Evolutionary conservation across 1,140 invertebrate genomes (phyloP).

Genomic region (Trichomalopsis sarcophagae): DNA sequence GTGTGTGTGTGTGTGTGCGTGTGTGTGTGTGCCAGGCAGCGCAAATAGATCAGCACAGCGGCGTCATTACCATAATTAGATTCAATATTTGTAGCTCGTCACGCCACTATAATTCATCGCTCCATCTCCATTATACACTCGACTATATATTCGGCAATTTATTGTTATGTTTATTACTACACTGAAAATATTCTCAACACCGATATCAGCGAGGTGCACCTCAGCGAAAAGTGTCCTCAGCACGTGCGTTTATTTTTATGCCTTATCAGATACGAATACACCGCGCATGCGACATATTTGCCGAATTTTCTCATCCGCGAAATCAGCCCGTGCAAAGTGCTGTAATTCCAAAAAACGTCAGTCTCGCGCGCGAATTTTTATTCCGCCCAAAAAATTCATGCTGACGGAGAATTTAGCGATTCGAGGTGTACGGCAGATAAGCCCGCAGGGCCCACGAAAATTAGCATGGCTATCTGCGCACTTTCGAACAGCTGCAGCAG

Average conservation of each 20-base stretch:
- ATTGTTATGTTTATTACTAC: too few relatives aligned
- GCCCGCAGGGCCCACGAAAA: background rate
- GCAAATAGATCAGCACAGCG: conserved; percentile 66
- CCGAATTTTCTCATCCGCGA: too few relatives aligned
- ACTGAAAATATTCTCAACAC: too few relatives aligned
- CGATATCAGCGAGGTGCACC: too few relatives aligned
- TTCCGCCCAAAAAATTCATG: background rate
- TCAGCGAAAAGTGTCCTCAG: too few relatives aligned
- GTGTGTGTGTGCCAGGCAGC: conserved; percentile 56
- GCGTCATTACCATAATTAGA: conserved; percentile 72
- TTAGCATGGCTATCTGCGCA: background rate
- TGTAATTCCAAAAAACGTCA: background rate
- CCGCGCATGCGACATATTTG: too few relatives aligned
- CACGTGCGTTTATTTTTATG: too few relatives aligned
- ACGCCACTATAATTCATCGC: conserved; percentile 68
- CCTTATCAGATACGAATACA: too few relatives aligned
- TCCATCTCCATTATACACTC: conserved; percentile 47
- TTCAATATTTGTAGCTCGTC: conserved; percentile 71
- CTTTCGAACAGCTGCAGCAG: background rate
- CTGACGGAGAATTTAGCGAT: background rate
- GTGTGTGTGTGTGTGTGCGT: conserved; percentile 49
- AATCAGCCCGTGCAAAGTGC: too few relatives aligned
- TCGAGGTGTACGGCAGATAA: background rate
- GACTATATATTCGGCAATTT: background rate
- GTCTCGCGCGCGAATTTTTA: background rate